A percentile compares a stretch with the other conserved stretches of the same genome.
These are phyloP conservation scores for Aporrectodea caliginosa DNA, from an alignment of 1,140 invertebrate genomes.

Conservation along the genomic window DNA sequence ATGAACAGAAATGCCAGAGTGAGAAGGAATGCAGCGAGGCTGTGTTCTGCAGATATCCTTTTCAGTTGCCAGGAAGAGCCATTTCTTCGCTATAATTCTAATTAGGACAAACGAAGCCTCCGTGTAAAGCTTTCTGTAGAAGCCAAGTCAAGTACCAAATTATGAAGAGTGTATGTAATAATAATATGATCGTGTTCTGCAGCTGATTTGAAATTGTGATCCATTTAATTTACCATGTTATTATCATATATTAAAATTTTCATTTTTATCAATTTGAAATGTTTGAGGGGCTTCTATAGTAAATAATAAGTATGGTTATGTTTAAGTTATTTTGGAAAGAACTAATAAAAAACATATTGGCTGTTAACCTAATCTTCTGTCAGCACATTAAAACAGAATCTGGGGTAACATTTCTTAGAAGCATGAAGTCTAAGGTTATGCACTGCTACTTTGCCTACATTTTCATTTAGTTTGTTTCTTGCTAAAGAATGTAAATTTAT, in stretches of 20 bases:
- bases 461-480: background rate
- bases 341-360: no score
- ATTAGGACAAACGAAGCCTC: background rate
- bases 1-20: slow-evolving; percentile 67
- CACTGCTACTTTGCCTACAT: background rate
- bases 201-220: background rate
- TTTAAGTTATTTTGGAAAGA: no score
- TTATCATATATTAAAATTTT: no score
- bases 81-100: background rate
- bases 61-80: slow-evolving; percentile 7
- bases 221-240: background rate
- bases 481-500: background rate
- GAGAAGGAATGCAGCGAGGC: slow-evolving; percentile 83
- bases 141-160: no score
- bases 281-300: no score
- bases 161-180: background rate
- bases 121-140: no score
- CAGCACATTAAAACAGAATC: no score
- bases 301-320: no score
- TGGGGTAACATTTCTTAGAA: no score
- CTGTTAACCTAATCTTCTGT: no score
- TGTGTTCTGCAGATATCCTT: slow-evolving; percentile 78
- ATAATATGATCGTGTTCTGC: background rate
- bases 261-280: no score
- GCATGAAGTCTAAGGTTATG: background rate